Conservation (phyloP, 2,797 vertebrate genomes). For the Oreonectes daqikongensis region DNA sequence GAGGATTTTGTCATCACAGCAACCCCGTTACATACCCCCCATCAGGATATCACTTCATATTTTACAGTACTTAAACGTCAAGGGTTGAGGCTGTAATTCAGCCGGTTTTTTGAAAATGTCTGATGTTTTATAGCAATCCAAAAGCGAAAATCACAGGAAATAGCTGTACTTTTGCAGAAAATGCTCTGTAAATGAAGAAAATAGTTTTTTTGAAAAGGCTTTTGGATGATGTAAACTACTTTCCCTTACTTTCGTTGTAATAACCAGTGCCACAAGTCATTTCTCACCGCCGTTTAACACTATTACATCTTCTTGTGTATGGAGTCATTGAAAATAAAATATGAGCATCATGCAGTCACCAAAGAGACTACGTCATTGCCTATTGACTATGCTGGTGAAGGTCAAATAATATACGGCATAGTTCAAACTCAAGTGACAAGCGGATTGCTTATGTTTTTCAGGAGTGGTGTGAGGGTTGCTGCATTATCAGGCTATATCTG, state of each 20-base stretch:
- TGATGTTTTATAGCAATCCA: slow-evolving; percentile 8
- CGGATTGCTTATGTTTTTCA: slow-evolving; percentile 10
- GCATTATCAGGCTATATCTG: slow-evolving; percentile 5
- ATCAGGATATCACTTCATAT: background rate
- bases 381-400: slow-evolving; percentile 2
- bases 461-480: slow-evolving; percentile 25
- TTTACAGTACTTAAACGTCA: slow-evolving; percentile 5
- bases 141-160: background rate
- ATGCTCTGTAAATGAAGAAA: background rate
- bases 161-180: background rate
- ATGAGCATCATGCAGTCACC: slow-evolving; percentile 1
- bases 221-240: background rate
- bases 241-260: background rate
- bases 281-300: slow-evolving; percentile 2
- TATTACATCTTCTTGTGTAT: slow-evolving; percentile 8
- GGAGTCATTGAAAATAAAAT: slow-evolving; percentile 23
- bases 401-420: slow-evolving; percentile 1
- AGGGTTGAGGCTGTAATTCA: background rate
- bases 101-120: slow-evolving; percentile 6
- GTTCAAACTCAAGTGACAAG: background rate
- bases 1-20: slow-evolving; percentile 14
- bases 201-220: slow-evolving; percentile 13
- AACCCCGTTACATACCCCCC: background rate
- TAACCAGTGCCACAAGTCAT: background rate
- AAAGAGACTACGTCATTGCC: background rate